Evolutionary conservation across 2,888 invertebrate species (phyloP).

Genomic region (Heliconius ethilla): DNA sequence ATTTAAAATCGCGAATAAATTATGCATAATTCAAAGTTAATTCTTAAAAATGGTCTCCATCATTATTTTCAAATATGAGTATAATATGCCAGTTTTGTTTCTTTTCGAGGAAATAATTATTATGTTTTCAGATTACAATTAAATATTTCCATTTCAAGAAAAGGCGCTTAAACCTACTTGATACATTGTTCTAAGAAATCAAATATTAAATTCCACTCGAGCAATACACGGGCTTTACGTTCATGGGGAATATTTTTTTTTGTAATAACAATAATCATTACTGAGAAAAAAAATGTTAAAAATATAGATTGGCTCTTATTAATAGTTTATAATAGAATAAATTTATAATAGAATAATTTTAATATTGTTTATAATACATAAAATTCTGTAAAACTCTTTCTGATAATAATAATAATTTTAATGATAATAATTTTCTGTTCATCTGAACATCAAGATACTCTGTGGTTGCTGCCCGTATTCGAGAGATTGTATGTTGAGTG

Average conservation of each 20-base stretch:
- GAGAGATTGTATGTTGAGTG: no score
- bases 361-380: neutral
- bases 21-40: neutral
- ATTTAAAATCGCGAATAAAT: rapidly evolving
- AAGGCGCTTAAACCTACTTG: neutral
- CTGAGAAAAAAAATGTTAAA: neutral
- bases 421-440: no score
- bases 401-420: no score
- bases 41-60: neutral
- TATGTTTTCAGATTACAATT: neutral
- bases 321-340: neutral
- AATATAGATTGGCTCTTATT: neutral
- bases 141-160: neutral
- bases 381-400: neutral
- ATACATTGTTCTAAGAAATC: constrained; percentile 19
- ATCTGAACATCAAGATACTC: no score
- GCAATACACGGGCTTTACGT: neutral
- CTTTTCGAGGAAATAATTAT: neutral
- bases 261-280: neutral
- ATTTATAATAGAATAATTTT: neutral
- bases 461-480: no score
- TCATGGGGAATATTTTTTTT: neutral
- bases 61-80: neutral
- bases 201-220: neutral
- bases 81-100: neutral